These are phyloP conservation scores for Cloeon dipterum DNA, from an alignment of 2,888 invertebrate species.

Conservation along the genomic window DNA sequence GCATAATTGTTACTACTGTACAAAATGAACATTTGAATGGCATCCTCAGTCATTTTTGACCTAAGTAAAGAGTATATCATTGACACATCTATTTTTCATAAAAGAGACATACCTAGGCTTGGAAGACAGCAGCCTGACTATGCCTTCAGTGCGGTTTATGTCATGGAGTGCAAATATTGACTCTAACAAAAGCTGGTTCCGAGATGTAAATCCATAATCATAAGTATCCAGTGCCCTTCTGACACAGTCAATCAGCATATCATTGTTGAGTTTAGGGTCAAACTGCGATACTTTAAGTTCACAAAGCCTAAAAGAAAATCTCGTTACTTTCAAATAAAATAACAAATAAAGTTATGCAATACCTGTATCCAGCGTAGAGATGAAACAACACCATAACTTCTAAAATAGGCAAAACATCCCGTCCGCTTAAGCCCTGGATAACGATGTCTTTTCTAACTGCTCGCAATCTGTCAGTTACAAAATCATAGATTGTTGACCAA, in stretches of 20 bases:
- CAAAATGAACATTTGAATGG: no score
- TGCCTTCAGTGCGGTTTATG: neutral
- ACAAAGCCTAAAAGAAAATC: slow-evolving; percentile 28
- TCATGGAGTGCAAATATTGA: no score
- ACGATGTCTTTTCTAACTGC: slow-evolving; percentile 57
- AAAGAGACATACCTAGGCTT: no score
- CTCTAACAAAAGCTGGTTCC: neutral
- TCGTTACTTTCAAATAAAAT: neutral
- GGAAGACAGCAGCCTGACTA: neutral
- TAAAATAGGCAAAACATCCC: slow-evolving; percentile 31
- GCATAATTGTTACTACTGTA: no score
- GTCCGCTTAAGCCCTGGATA: slow-evolving; percentile 36
- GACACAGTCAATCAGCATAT: slow-evolving; percentile 46
- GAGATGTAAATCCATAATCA: slow-evolving; percentile 16
- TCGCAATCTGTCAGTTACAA: slow-evolving; percentile 48
- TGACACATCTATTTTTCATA: no score
- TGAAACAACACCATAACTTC: slow-evolving; percentile 55
- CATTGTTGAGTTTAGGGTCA: slow-evolving; percentile 43
- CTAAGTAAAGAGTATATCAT: no score
- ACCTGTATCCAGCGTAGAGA: slow-evolving; percentile 46
- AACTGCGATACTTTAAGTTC: slow-evolving; percentile 28
- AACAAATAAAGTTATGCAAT: slow-evolving; percentile 7
- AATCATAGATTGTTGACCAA: slow-evolving; percentile 41
- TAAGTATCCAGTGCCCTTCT: slow-evolving; percentile 36
- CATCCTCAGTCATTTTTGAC: no score